These are phyloP conservation scores for Diogma glabrata DNA, from an alignment of 2,888 invertebrate species.

Conservation along the genomic window DNA sequence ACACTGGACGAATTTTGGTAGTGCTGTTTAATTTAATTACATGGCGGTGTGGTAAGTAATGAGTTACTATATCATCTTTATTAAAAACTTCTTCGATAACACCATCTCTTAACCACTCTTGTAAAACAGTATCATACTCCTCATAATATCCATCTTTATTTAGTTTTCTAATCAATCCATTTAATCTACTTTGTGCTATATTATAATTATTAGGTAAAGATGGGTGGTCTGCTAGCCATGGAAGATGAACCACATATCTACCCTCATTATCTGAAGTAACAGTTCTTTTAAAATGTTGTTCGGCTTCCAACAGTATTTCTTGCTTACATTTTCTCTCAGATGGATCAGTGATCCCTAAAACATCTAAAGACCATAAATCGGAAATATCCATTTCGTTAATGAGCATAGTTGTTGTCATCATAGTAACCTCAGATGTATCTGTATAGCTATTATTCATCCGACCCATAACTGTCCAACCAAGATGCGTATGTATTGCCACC, in stretches of 20 bases:
- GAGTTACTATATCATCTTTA: background rate
- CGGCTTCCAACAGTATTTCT: too few relatives aligned
- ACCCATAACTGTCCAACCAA: constrained; percentile 19
- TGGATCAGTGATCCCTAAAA: background rate
- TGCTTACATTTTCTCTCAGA: constrained; percentile 3
- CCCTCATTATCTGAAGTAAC: constrained; percentile 11
- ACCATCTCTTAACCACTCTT: background rate
- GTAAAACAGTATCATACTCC: background rate
- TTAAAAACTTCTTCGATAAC: background rate
- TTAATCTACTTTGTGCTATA: constrained; percentile 9
- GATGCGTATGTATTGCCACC: constrained; percentile 17
- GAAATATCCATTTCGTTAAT: constrained; percentile 1
- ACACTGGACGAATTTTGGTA: too few relatives aligned
- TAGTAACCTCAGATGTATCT: too few relatives aligned
- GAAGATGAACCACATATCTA: constrained; percentile 12
- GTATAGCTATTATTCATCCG: constrained; percentile 3
- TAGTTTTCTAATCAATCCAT: constrained; percentile 1
- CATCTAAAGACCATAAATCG: constrained; percentile 7
- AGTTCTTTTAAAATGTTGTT: constrained; percentile 13
- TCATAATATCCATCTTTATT: constrained; percentile 1
- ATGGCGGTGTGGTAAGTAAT: constrained; percentile 2
- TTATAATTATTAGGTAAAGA: constrained; percentile 9
- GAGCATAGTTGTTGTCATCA: background rate
- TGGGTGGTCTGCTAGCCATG: constrained; percentile 12
- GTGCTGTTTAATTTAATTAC: constrained; percentile 1